Evolutionary conservation across 2,797 vertebrate genomes (phyloP).

Genomic region (Acanthis flammea): DNA sequence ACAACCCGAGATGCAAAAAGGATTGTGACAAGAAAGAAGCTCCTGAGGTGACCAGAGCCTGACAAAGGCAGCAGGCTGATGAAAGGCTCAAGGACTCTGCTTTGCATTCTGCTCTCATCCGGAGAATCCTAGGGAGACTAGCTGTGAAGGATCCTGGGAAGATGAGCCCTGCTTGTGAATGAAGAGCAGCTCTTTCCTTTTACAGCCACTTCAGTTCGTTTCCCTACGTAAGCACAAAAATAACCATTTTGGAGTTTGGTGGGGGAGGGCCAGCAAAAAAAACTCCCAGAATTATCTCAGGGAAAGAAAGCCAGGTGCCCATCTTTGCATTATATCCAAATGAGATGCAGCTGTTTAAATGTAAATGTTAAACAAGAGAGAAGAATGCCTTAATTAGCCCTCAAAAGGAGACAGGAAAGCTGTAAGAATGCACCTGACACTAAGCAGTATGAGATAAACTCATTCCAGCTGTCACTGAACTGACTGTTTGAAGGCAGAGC

Average conservation of each 20-base stretch:
- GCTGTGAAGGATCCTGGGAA: not conserved
- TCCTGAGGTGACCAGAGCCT: not conserved
- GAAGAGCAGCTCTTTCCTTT: constrained; percentile 11
- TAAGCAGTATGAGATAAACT: constrained; percentile 66
- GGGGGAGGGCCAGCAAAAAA: not conserved
- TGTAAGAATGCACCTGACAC: constrained; percentile 73
- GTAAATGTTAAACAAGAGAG: constrained; percentile 73
- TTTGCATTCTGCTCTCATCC: constrained; percentile 44
- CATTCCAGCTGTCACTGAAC: constrained; percentile 71
- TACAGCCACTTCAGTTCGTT: not conserved
- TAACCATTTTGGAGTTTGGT: not conserved
- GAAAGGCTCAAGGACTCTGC: not conserved
- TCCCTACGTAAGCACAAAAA: constrained; percentile 39
- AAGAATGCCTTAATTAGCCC: constrained; percentile 66
- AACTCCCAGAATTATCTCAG: not conserved
- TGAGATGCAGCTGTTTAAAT: constrained; percentile 68
- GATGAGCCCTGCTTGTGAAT: not conserved
- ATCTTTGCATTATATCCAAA: constrained; percentile 50
- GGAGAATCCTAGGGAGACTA: not conserved
- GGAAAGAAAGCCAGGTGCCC: constrained; percentile 60
- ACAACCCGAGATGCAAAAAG: not conserved
- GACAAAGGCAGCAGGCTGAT: not conserved
- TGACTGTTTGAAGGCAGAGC: constrained; percentile 71
- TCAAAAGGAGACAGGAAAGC: constrained; percentile 68
- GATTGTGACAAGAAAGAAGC: not conserved